Evolutionary conservation across 2,888 invertebrate genomes (phyloP).

Genomic region (Drosophila lutescens): DNA sequence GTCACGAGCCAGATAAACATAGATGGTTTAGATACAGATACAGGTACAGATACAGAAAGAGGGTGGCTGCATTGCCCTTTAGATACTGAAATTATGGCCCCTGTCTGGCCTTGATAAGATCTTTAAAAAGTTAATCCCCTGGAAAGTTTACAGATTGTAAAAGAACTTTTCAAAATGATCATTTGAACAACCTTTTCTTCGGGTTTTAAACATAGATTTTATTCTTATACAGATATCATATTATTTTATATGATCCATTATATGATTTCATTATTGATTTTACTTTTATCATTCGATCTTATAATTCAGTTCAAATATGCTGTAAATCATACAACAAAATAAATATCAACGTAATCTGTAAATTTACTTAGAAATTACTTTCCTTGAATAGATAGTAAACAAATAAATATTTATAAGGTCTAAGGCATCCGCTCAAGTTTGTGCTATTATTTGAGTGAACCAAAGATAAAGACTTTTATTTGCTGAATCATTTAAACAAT

Average conservation of each 20-base stretch:
- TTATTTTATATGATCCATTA: no score
- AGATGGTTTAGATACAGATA: neutral
- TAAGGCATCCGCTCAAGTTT: neutral
- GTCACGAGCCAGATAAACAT: constrained; percentile 36
- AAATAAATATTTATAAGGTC: neutral
- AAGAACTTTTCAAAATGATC: neutral
- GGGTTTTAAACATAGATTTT: no score
- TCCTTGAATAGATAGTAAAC: neutral
- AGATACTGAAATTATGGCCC: constrained; percentile 29
- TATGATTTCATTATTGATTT: no score
- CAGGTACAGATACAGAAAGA: neutral
- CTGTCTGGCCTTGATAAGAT: constrained; percentile 1
- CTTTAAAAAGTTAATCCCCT: neutral
- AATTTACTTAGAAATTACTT: neutral
- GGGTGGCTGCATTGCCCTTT: constrained; percentile 18
- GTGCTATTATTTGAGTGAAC: neutral
- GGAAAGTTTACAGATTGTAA: neutral
- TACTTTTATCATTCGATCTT: no score
- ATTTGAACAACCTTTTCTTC: no score
- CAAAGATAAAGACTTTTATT: constrained; percentile 19
- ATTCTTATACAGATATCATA: no score
- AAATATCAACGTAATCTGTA: neutral
- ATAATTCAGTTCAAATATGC: no score
- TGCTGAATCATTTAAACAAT: constrained; percentile 37
- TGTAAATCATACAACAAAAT: no score